Conservation (phyloP, 1,140 invertebrate genomes). For the Pseudomyrmex flavicornis region DNA sequence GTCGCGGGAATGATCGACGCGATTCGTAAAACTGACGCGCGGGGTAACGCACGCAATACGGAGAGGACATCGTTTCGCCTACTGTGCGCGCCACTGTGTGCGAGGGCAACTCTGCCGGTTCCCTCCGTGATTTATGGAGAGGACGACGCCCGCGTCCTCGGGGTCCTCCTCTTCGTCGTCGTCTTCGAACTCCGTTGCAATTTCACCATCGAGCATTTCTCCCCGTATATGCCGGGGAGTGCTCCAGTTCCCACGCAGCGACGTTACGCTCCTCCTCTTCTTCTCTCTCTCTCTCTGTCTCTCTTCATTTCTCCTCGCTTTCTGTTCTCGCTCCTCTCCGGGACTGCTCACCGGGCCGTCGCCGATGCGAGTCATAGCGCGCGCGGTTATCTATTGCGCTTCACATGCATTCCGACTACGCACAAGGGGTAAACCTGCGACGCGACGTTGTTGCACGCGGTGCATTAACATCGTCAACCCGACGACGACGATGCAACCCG, state of each 20-base stretch:
- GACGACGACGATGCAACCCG: slow-evolving; percentile 41
- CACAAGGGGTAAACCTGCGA: slow-evolving; percentile 35
- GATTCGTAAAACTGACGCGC: slow-evolving; percentile 34
- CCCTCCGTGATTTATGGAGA: slow-evolving; percentile 70
- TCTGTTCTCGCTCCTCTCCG: slow-evolving; percentile 1
- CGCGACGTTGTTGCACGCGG: slow-evolving; percentile 47
- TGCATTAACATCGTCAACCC: slow-evolving; percentile 58
- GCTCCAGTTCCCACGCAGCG: slow-evolving; percentile 73
- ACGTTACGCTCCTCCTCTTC: slow-evolving; percentile 50
- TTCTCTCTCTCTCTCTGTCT: slow-evolving; percentile 41
- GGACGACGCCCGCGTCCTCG: slow-evolving; percentile 60
- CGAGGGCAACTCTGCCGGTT: slow-evolving; percentile 68
- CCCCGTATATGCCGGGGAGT: slow-evolving; percentile 70
- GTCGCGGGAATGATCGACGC: slow-evolving; percentile 28
- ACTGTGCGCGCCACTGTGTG: slow-evolving; percentile 60
- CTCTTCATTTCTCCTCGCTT: slow-evolving; percentile 27
- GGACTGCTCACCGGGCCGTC: slow-evolving; percentile 23
- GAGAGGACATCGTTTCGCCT: slow-evolving; percentile 72
- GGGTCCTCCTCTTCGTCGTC: slow-evolving; percentile 67
- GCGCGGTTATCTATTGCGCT: slow-evolving; percentile 52
- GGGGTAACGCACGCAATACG: slow-evolving; percentile 22
- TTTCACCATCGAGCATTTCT: slow-evolving; percentile 69
- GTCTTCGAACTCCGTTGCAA: slow-evolving; percentile 34
- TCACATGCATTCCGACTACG: slow-evolving; percentile 62
- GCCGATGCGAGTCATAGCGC: slow-evolving; percentile 56